phyloP scores from a whole-genome alignment of 2,113 vertebrate species.

The Podarcis raffonei region DNA sequence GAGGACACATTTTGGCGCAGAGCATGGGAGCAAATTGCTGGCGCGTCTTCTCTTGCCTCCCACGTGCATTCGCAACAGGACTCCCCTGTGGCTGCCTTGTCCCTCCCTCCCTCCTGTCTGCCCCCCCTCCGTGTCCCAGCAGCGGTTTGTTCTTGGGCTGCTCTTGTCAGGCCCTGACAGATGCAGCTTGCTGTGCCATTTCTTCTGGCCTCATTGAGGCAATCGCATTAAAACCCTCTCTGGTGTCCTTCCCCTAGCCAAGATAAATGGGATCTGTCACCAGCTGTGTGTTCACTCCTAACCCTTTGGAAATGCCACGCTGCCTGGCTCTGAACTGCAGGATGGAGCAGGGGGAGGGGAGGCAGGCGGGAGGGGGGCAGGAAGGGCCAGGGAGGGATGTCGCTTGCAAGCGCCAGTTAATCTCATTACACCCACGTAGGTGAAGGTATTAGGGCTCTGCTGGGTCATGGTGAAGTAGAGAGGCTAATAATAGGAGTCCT shows the following conservation, averaged over 20 bases:
- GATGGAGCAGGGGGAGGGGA: constrained; percentile 12
- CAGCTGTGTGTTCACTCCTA: constrained; percentile 72
- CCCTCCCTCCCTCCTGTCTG: not conserved
- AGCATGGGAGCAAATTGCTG: not conserved
- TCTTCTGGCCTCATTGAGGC: constrained; percentile 36
- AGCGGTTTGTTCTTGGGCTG: constrained; percentile 13
- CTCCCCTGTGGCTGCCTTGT: not conserved
- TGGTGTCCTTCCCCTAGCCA: constrained; percentile 29
- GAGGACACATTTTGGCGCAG: too few species aligned
- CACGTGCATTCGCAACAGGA: too few species aligned
- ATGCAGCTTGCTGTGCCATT: constrained; percentile 27
- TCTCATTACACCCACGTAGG: constrained; percentile 53
- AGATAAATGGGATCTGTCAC: constrained; percentile 74
- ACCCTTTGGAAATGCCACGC: constrained; percentile 71
- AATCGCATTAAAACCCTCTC: constrained; percentile 61
- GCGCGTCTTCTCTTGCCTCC: not conserved
- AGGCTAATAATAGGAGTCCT: not conserved
- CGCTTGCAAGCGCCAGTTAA: constrained; percentile 56
- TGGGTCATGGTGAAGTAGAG: not conserved
- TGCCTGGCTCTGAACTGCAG: constrained; percentile 37
- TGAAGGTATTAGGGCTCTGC: constrained; percentile 11
- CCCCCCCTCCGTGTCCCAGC: not conserved
- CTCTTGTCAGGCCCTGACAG: constrained; percentile 38
- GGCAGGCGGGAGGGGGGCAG: not conserved
- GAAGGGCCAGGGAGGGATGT: constrained; percentile 37